Percentiles rank a stretch among this genome's conserved stretches.
These are phyloP conservation scores for Dolichomitus sp. DNA, from an alignment of 2,888 invertebrate genomes.

Conservation along the genomic window DNA sequence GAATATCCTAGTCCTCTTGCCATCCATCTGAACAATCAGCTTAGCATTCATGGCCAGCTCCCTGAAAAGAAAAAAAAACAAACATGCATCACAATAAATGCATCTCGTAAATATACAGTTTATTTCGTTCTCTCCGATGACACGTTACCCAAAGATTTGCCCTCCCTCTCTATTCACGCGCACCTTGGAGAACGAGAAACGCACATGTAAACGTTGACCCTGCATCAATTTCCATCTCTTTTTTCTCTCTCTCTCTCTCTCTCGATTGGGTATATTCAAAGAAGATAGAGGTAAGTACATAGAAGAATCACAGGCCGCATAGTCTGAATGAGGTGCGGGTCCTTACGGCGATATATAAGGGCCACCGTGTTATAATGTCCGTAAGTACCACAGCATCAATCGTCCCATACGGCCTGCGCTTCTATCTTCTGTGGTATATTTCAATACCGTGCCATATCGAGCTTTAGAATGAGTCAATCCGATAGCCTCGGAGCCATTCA, in stretches of 20 bases:
- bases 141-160: not conserved
- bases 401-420: too few relatives aligned
- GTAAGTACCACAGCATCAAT: too few relatives aligned
- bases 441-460: slow-evolving; percentile 31
- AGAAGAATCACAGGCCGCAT: too few relatives aligned
- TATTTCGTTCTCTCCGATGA: slow-evolving; percentile 15
- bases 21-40: slow-evolving; percentile 94
- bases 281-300: too few relatives aligned
- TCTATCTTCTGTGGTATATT: too few relatives aligned
- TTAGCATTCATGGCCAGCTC: slow-evolving; percentile 94
- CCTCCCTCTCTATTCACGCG: not conserved
- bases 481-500: slow-evolving; percentile 2
- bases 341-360: too few relatives aligned
- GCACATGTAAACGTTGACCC: slow-evolving; percentile 16
- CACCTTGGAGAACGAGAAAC: not conserved
- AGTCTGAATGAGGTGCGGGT: too few relatives aligned
- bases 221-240: not conserved
- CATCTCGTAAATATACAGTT: not conserved
- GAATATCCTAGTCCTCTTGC: slow-evolving; percentile 92
- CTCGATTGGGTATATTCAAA: not conserved
- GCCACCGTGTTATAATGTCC: too few relatives aligned
- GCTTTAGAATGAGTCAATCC: slow-evolving; percentile 19
- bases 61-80: slow-evolving; percentile 87
- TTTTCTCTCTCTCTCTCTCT: slow-evolving; percentile 2
- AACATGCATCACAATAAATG: not conserved